phyloP scores from a whole-genome alignment of 2,797 vertebrate species.

The Leuciscus waleckii region DNA sequence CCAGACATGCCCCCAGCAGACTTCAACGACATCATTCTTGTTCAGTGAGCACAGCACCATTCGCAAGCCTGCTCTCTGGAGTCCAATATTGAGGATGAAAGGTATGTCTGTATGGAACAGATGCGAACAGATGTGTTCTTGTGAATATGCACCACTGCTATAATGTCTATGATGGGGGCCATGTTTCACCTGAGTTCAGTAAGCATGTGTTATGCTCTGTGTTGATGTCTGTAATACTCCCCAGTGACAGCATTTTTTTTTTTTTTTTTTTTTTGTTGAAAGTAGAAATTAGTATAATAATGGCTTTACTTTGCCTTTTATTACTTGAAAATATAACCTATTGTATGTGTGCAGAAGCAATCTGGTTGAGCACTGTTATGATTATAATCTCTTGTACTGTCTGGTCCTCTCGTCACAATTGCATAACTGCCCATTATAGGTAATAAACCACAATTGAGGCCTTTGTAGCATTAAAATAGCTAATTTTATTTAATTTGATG shows the following conservation, averaged over 20 bases:
- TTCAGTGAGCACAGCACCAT: constrained; percentile 22
- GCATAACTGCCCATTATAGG: neutral
- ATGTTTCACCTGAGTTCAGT: constrained; percentile 1
- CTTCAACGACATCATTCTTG: constrained; percentile 24
- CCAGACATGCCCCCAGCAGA: constrained; percentile 33
- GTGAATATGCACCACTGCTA: constrained; percentile 2
- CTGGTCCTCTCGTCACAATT: neutral
- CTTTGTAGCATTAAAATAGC: neutral
- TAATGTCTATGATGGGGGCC: neutral
- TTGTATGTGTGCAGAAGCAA: neutral
- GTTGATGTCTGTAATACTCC: constrained; percentile 4
- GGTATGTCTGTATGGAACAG: constrained; percentile 46
- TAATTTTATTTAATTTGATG: neutral
- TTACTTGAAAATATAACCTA: neutral
- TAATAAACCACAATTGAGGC: neutral
- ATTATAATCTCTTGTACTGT: neutral
- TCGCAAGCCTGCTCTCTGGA: constrained; percentile 35
- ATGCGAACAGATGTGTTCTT: constrained; percentile 42
- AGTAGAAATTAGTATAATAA: neutral
- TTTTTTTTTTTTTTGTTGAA: neutral
- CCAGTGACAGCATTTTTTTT: constrained; percentile 4
- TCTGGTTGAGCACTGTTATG: neutral
- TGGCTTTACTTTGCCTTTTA: neutral
- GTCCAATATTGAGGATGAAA: constrained; percentile 50
- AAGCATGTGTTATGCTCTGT: constrained; percentile 14